Base-by-base conservation (phyloP, 2,113 vertebrate species). In the Nanger granti region DNA sequence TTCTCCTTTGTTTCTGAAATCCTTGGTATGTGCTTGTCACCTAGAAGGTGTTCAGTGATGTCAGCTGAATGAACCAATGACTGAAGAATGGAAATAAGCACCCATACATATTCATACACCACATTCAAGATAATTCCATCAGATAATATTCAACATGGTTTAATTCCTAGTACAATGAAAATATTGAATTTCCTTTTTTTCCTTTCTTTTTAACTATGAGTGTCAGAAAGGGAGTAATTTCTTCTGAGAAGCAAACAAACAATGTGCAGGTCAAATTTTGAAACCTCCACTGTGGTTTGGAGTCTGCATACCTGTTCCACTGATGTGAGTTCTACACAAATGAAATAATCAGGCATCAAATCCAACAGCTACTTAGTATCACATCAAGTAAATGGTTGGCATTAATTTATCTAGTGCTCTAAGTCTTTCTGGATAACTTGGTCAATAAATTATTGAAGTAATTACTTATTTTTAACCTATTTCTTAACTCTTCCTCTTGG, bases 31-130 rank as follows among this genome's bases (percentile, higher is more conserved):
- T 91, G 18, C 59, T 79, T 89, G 29, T 49, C 41, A 87, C n/a
- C 52, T 14, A 31, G 57, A 44, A 84, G 79, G 34, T 29, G 29
- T 49, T 97, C 66, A 47, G 52, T n/a, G 37, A 82, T 64, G 73
- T 95, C 89, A 97, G 47, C 64, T 79, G 76, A 91, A 55, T 34
- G n/a, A 96, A 89, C 93, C 79, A 89, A 79, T 64, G 66, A 86
- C 12, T 76, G 22, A 59, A 69, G 34, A 54, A 28, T 80, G 47
- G 57, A 69, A 52, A 69, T 47, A 91, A 84, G 47, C 64, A 49
- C 89, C 82, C 57, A 94, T 82, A 55, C 55, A 57, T 44, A 62
- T 57, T 94, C 89, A 94, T 89, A 88, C 62, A 88, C 12, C 60
- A 64, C 44, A 80, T 73, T 88, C 60, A 55, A 89, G 64, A 44